phyloP scores from a whole-genome alignment of 2,888 invertebrate genomes.

The Metacarcinus magister region DNA sequence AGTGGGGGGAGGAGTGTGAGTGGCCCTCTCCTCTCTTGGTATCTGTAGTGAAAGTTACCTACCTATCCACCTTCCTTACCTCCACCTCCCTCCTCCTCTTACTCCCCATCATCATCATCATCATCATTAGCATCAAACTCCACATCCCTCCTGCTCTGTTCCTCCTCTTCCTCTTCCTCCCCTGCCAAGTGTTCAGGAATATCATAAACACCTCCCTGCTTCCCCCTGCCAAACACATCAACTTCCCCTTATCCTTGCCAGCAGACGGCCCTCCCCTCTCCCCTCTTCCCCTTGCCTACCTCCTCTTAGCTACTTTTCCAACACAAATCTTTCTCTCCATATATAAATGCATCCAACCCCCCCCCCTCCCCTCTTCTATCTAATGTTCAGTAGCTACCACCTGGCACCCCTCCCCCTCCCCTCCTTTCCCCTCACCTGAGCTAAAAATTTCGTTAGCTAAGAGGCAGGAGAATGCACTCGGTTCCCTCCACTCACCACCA shows the following conservation, averaged over 20 bases:
- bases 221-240: conserved; percentile 32
- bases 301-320: neutral
- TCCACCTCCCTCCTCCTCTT: neutral
- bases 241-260: conserved; percentile 20
- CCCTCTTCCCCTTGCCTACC: neutral
- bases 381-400: neutral
- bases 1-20: neutral
- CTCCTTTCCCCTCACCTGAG: neutral
- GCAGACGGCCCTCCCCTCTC: neutral
- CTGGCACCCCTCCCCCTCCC: neutral
- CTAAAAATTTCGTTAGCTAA: neutral
- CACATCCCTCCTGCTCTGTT: neutral
- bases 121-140: neutral
- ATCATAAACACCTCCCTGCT: conserved; percentile 11
- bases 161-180: neutral
- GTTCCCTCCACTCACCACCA: neutral
- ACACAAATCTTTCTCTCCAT: neutral
- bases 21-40: neutral
- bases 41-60: conserved; percentile 43
- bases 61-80: neutral
- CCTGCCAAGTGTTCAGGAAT: conserved; percentile 30
- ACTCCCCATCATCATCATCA: neutral
- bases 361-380: neutral
- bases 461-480: neutral
- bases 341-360: neutral